A percentile compares a stretch with the other conserved stretches of the same genome.
Evolutionary conservation across 2,797 vertebrate species (phyloP).

Genomic region (Acanthornis magna): DNA sequence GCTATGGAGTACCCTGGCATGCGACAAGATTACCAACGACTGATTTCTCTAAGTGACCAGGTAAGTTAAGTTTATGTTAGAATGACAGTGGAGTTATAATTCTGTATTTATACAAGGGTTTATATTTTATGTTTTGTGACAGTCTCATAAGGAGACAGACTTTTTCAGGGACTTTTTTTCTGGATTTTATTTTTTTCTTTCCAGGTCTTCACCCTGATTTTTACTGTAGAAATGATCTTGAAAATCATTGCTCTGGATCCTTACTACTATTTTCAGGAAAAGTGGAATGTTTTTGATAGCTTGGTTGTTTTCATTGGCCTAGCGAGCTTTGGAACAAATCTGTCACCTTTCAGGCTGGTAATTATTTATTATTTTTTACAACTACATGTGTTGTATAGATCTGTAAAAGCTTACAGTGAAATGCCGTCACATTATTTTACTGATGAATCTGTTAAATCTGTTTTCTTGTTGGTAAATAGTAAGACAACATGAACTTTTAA

Average conservation of each 20-base stretch:
- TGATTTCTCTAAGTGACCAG: conserved; percentile 83
- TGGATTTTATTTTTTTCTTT: neutral
- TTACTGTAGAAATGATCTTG: conserved; percentile 72
- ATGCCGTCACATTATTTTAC: neutral
- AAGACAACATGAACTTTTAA: neutral
- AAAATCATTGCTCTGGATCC: conserved; percentile 77
- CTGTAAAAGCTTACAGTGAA: neutral
- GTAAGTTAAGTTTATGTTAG: conserved; percentile 63
- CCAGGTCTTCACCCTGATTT: conserved; percentile 74
- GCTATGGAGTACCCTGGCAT: conserved; percentile 85
- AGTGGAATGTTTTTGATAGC: conserved; percentile 77
- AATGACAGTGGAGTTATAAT: neutral
- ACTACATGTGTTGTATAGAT: neutral
- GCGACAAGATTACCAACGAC: conserved; percentile 24
- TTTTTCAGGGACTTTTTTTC: neutral
- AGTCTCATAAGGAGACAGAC: neutral
- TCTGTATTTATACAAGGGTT: neutral
- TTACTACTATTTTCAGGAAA: conserved; percentile 73
- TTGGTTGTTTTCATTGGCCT: conserved; percentile 68
- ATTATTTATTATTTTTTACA: neutral
- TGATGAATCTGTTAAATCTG: neutral
- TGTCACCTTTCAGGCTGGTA: conserved; percentile 60
- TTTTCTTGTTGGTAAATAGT: neutral
- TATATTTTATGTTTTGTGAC: too few relatives aligned
- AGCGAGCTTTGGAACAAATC: neutral